These are phyloP conservation scores for Maniola hyperantus DNA, from an alignment of 2,888 invertebrate genomes.

Conservation along the genomic window DNA sequence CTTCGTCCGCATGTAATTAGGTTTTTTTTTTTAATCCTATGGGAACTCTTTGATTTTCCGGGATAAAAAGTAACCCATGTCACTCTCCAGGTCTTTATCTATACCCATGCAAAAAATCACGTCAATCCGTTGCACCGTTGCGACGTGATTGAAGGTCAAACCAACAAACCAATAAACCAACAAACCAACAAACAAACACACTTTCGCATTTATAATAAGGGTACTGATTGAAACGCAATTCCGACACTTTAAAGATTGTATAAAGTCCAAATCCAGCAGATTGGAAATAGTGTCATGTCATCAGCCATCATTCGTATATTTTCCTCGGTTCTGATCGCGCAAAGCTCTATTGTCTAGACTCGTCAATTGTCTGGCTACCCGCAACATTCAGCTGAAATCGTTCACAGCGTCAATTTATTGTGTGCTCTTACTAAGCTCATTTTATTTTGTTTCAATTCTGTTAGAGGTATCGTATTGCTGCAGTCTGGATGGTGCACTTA, in stretches of 20 bases:
- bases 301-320: slow-evolving; percentile 8
- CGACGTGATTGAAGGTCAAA: no score
- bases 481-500: neutral
- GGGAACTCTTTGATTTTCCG: no score
- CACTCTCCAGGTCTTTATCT: no score
- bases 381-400: slow-evolving; percentile 20
- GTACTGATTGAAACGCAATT: no score
- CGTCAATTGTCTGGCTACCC: slow-evolving; percentile 23
- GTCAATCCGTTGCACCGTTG: no score
- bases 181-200: no score
- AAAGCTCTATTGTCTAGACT: slow-evolving; percentile 21
- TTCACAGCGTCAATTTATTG: slow-evolving; percentile 16
- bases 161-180: no score
- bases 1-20: no score
- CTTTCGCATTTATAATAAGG: no score
- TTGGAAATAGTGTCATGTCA: slow-evolving; percentile 3
- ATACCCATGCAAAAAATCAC: no score
- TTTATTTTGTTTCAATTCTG: slow-evolving; percentile 13
- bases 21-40: no score
- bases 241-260: neutral
- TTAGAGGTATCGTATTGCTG: neutral
- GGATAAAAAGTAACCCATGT: no score
- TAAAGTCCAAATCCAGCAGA: neutral
- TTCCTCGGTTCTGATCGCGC: slow-evolving; percentile 9
- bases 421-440: slow-evolving; percentile 4